Evolutionary conservation across 2,113 vertebrate species (phyloP), one percentile per base, ranked within the genome.

Genomic region (Tetrao urogallus): DNA sequence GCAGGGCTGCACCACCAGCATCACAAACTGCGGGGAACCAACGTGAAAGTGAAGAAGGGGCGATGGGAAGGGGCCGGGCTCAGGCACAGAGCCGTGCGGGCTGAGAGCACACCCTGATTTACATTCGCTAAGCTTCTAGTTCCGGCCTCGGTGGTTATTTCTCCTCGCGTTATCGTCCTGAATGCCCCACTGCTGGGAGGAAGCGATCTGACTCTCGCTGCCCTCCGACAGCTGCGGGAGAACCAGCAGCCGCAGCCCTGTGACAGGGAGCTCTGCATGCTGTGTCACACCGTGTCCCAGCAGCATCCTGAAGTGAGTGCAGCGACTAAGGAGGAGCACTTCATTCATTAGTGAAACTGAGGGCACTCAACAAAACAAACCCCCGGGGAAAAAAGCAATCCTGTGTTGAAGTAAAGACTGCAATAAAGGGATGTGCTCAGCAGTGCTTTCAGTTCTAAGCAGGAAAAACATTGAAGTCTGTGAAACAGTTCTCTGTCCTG

Each of bases 111-210:
- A 13, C 16, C 25, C 54, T 94, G 12, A 94, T 96, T 95, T 89
- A 90, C 66, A 96, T 96, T 95, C 96, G 87, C 73, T 79, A 84
- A 48, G 94, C 66, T 92, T 93, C 94, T 87, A 87, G 86, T 93
- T 95, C 89, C 92, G 94, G 86, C 86, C 89, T 92, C 89, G 70
- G 86, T 86, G 79, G 92, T 32, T 85, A 73, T 93, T 92, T 94
- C 76, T 76, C 84, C 89, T 82, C 90, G 80, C 78, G 88, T 93
- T 86, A 90, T 90, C 89, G 89, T 65, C 89, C 56, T 12, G 45
- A 73, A 76, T 1, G 86, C 43, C 94, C 91, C 90, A 95, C 86
- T 15, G 8, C 77, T 7, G 2, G 38, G 70, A 72, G 92, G 43
- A 69, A 86, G 86, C 0, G 3, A 22, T 56, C 4, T 5, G 8